Conservation (phyloP, 2,797 vertebrate species). For the Megalops cyprinoides region DNA sequence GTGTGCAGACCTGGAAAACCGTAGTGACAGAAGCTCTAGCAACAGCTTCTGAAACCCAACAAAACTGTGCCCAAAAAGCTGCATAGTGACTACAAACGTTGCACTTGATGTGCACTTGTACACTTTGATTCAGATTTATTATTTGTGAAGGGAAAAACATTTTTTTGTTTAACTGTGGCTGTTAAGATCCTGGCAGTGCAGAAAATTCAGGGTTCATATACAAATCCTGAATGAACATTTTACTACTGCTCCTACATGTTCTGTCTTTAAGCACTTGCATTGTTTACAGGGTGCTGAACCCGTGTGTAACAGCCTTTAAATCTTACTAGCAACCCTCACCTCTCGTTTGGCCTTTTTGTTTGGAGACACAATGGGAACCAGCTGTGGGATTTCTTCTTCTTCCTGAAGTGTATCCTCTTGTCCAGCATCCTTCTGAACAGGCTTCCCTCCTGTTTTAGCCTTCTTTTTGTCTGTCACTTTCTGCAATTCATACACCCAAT, state of each 20-base stretch:
- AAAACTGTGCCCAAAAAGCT: too few species aligned
- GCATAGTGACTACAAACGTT: too few species aligned
- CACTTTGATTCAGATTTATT: too few species aligned
- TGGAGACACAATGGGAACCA: conserved; percentile 68
- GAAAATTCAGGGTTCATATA: not conserved
- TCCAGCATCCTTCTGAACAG: conserved; percentile 1
- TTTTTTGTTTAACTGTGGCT: too few species aligned
- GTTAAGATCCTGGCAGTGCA: too few species aligned
- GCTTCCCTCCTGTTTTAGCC: not conserved
- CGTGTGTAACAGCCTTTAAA: too few species aligned
- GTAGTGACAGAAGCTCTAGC: too few species aligned
- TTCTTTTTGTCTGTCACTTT: conserved; percentile 28
- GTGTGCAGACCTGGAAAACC: too few species aligned
- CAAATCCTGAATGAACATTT: not conserved
- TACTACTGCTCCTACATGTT: not conserved
- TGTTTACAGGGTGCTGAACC: not conserved
- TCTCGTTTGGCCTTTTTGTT: conserved; percentile 67
- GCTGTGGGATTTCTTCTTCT: conserved; percentile 69
- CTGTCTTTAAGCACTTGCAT: not conserved
- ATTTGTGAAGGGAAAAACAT: too few species aligned
- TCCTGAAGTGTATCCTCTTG: conserved; percentile 2
- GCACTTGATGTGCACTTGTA: too few species aligned
- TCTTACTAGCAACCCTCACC: conserved; percentile 55
- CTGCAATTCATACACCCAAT: conserved; percentile 39
- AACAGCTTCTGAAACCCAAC: too few species aligned